Conservation (phyloP, 2,797 vertebrate genomes). For the Sphenopsis melanotis region DNA sequence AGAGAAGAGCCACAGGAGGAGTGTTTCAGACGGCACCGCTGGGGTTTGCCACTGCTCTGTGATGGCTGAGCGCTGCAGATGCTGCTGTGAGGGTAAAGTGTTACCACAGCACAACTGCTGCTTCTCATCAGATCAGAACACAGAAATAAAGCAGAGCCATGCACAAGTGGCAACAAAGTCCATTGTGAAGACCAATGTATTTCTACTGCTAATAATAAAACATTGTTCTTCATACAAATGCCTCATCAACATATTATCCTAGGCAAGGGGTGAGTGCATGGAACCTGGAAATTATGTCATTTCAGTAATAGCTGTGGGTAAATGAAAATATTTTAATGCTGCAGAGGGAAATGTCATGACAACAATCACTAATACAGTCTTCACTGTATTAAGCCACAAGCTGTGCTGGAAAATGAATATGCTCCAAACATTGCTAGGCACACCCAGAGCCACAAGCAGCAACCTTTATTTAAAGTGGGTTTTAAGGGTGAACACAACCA, state of each 20-base stretch:
- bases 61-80: background rate
- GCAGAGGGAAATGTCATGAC: conserved; percentile 46
- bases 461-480: background rate
- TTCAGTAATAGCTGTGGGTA: conserved; percentile 51
- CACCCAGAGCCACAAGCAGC: background rate
- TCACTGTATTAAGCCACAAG: conserved; percentile 31
- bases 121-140: background rate
- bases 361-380: conserved; percentile 37
- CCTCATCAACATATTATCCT: conserved; percentile 1
- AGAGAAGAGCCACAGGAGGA: background rate
- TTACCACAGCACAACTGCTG: background rate
- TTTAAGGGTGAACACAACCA: background rate
- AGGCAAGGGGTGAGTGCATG: conserved; percentile 16
- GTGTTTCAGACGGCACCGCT: background rate
- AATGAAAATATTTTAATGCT: conserved; percentile 54
- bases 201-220: conserved; percentile 10
- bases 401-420: background rate
- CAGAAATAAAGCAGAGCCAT: background rate
- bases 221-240: conserved; percentile 6
- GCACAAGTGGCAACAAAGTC: background rate
- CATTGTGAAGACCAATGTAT: background rate
- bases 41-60: background rate
- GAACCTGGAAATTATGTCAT: conserved; percentile 24
- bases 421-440: background rate
- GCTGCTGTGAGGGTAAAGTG: background rate